Evolutionary conservation across 2,888 invertebrate species (phyloP), one percentile per base, ranked within the genome.

Genomic region (Gymnoscelis rufifasciata): DNA sequence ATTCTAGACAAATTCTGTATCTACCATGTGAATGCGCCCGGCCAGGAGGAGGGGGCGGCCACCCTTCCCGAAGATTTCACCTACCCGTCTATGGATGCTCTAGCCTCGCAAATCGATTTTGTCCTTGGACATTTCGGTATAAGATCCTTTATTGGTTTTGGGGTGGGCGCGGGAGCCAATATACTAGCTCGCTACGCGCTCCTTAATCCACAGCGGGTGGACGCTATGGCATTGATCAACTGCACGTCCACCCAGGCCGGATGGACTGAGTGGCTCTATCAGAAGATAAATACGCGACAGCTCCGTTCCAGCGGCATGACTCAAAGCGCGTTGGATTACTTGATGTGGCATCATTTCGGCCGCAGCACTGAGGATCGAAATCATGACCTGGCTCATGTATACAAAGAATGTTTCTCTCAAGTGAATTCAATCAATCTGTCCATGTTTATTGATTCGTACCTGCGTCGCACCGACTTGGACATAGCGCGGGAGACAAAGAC

Each of bases 321-420:
- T 40, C 96, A 97, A 74, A 93, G 96, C 44, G 96, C 97, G 3
- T 89, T 97, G 56, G 97, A 99, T 71, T 99, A 99, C 74, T 90
- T 99, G 57, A 96, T 99, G 95, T 99, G 99, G 99, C 98, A 99
- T 84, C 99, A 99, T 81, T 99, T 99, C 81, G 99, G 99, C 51
- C 92, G 94, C 42, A 87, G 87, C 60, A 95, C 95, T 12, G 96
- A 97, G 71, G 96, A 97, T 57, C 92, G 96, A 50, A 97, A 97
- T 77, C 96, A 97, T 71, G 99, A 99, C 77, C 89, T 99, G 71
- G 95, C 97, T 1, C 93, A 94, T 64, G 95, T 97, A 52, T 99
- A 97, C 89, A 95, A 95, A 74, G 95, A 95, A 60, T 97, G 97
- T 80, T 97, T 99, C 74, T 95, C 96, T 67, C 93, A 94, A 55